Conservation (phyloP, 2,797 vertebrate genomes). For the Prionace glauca region DNA sequence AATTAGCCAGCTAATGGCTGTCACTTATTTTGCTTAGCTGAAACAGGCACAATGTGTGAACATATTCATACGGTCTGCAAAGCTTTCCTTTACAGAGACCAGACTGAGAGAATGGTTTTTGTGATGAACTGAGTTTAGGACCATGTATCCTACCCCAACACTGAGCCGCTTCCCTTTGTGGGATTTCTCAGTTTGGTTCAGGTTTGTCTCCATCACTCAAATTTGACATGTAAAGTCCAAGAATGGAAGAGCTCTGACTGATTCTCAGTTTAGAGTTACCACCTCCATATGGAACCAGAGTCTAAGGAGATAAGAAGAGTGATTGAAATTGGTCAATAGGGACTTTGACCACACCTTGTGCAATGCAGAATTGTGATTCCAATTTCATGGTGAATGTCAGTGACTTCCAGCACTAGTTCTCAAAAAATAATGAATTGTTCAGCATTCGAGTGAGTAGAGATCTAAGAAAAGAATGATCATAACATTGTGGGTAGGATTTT, state of each 20-base stretch:
- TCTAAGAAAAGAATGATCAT: not conserved
- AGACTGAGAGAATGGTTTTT: not conserved
- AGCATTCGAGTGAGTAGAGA: not conserved
- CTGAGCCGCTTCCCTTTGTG: not conserved
- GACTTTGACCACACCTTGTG: not conserved
- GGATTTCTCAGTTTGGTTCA: not conserved
- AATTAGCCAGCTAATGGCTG: too few relatives aligned
- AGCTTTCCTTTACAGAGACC: not conserved
- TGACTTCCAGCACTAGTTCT: not conserved
- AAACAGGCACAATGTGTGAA: too few relatives aligned
- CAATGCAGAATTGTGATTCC: not conserved
- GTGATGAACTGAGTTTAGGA: not conserved
- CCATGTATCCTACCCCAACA: not conserved
- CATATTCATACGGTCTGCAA: too few relatives aligned
- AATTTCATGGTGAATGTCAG: not conserved
- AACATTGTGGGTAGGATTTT: not conserved
- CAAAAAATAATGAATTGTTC: not conserved
- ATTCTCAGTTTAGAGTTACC: not conserved
- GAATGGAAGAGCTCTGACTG: not conserved
- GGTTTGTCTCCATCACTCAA: not conserved
- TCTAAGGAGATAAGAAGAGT: not conserved
- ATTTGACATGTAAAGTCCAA: not conserved
- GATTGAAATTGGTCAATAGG: not conserved
- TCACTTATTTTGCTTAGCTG: too few relatives aligned
- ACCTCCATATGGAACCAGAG: not conserved